A percentile compares a stretch with the other conserved stretches of the same genome.
phyloP scores from a whole-genome alignment of 2,888 invertebrate species.

The Lasioglossum villosulum region DNA sequence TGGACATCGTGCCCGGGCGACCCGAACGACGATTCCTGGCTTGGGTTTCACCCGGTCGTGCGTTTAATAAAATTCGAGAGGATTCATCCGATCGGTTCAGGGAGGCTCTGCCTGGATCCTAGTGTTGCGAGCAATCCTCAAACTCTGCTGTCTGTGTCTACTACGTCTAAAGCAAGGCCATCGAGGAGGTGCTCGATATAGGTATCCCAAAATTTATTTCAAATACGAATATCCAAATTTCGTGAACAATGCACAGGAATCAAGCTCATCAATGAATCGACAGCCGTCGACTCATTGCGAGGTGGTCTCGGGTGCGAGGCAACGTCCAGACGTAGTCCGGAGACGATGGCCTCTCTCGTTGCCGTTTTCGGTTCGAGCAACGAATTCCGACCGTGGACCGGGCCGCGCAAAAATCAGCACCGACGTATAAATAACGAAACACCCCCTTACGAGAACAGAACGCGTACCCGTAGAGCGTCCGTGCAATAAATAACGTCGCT shows the following conservation, averaged over 20 bases:
- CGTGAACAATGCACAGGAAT: not conserved
- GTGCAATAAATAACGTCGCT: slow-evolving; percentile 56
- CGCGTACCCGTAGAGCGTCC: slow-evolving; percentile 10
- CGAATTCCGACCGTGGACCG: slow-evolving; percentile 25
- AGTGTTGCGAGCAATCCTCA: not conserved
- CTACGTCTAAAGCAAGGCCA: not conserved
- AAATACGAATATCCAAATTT: not conserved
- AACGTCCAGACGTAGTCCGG: not conserved
- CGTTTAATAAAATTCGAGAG: not conserved
- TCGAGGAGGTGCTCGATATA: not conserved
- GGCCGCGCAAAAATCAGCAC: slow-evolving; percentile 52
- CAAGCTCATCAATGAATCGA: not conserved
- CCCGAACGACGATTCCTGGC: slow-evolving; percentile 57
- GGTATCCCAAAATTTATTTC: too few species aligned
- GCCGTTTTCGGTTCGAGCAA: slow-evolving; percentile 8
- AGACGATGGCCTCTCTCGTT: not conserved
- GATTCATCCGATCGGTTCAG: not conserved
- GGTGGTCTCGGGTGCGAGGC: not conserved
- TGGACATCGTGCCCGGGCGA: slow-evolving; percentile 52
- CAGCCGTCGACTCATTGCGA: not conserved
- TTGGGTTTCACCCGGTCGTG: slow-evolving; percentile 42
- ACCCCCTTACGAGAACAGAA: slow-evolving; percentile 25
- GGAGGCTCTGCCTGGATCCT: not conserved
- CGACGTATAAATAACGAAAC: slow-evolving; percentile 61
- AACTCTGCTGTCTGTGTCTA: not conserved